Evolutionary conservation across 2,113 vertebrate genomes (phyloP).

Genomic region (Ammospiza caudacuta): DNA sequence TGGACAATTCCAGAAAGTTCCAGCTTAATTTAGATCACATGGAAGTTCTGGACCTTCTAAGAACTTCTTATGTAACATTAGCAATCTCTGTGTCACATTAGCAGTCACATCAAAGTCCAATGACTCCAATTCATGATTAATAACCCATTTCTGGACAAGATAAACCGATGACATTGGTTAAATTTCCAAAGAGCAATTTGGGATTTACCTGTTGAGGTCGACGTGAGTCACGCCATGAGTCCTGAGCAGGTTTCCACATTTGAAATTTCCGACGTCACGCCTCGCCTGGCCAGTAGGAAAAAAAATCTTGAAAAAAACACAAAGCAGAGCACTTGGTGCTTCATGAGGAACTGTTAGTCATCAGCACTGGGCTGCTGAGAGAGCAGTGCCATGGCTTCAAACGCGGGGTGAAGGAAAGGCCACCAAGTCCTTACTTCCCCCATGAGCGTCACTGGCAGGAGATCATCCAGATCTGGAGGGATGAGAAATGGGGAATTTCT

Average conservation of each 20-base stretch:
- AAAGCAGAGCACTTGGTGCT: background rate
- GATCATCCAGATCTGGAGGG: fast-evolving
- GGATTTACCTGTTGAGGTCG: conserved; percentile 7
- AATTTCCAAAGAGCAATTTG: conserved; percentile 19
- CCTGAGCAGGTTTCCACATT: background rate
- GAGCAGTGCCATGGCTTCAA: background rate
- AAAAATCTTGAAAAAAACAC: background rate
- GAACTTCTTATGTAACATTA: background rate
- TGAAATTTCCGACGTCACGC: background rate
- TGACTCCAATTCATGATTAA: background rate
- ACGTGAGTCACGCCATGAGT: background rate
- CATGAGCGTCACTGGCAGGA: background rate
- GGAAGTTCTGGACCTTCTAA: background rate
- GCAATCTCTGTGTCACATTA: background rate
- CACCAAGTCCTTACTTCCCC: background rate
- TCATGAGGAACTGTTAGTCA: conserved; percentile 61
- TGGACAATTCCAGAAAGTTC: background rate
- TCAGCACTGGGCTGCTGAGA: background rate
- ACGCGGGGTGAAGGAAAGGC: background rate
- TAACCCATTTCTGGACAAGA: background rate
- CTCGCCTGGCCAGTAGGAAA: background rate
- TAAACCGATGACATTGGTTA: background rate
- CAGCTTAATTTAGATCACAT: background rate
- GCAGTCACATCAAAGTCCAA: background rate
- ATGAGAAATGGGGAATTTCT: background rate